phyloP scores from a whole-genome alignment of 2,888 invertebrate genomes.

The Aricia artaxerxes region DNA sequence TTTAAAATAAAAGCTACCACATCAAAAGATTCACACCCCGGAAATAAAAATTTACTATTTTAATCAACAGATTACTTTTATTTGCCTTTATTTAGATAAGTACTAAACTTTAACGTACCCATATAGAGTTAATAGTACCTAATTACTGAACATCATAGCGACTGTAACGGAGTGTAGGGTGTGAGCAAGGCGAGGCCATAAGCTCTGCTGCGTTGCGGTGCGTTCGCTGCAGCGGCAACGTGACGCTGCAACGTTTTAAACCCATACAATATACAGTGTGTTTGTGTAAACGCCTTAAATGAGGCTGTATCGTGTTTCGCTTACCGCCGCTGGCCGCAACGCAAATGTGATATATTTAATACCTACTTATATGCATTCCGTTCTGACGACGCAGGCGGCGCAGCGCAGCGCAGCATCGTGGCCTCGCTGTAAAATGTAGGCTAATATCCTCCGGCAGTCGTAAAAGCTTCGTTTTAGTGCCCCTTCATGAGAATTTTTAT shows the following conservation, averaged over 20 bases:
- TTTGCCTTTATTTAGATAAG: neutral
- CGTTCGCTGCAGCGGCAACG: neutral
- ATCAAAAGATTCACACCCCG: neutral
- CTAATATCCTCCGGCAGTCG: conserved; percentile 24
- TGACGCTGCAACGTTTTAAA: neutral
- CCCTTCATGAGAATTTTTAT: conserved; percentile 15
- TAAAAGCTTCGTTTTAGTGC: conserved; percentile 26
- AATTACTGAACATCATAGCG: conserved; percentile 5
- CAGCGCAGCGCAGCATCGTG: neutral
- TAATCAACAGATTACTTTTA: neutral
- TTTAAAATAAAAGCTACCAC: neutral
- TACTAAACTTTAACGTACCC: conserved; percentile 19
- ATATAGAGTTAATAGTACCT: conserved; percentile 1
- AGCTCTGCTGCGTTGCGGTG: neutral
- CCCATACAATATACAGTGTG: no score
- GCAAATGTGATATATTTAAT: no score
- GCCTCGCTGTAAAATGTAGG: conserved; percentile 4
- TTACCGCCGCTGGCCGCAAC: no score
- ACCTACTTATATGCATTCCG: no score
- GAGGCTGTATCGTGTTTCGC: no score
- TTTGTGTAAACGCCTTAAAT: no score
- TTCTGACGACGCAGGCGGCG: neutral
- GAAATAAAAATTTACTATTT: neutral
- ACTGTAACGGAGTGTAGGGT: neutral
- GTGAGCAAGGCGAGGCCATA: neutral